These are phyloP conservation scores for Eueides isabella DNA, from an alignment of 1,140 invertebrate genomes.

Conservation along the genomic window DNA sequence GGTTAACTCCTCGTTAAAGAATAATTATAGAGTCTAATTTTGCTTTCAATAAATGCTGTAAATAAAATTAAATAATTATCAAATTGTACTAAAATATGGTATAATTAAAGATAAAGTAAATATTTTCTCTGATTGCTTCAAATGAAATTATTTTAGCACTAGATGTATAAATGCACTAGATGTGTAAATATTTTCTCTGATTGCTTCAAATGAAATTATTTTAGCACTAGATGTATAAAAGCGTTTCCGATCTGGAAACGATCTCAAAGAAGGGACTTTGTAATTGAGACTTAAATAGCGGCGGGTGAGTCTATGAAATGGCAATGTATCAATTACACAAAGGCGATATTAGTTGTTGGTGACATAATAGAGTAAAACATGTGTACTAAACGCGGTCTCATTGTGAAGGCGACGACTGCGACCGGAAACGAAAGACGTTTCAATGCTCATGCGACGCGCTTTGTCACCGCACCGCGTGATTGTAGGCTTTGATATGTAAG, in stretches of 20 bases:
- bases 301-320: conserved; percentile 9
- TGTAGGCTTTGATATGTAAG: neutral
- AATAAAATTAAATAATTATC: neutral
- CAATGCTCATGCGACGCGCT: conserved; percentile 18
- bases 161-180: neutral
- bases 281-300: conserved; percentile 27
- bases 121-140: neutral
- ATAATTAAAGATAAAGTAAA: no score
- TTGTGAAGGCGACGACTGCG: conserved; percentile 16
- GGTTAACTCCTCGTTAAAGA: no score
- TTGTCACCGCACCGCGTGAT: neutral
- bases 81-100: neutral
- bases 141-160: neutral
- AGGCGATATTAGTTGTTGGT: neutral
- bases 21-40: no score
- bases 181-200: neutral
- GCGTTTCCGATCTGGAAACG: conserved; percentile 19
- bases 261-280: conserved; percentile 12
- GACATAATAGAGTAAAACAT: conserved; percentile 28
- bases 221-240: neutral
- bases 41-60: no score
- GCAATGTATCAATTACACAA: conserved; percentile 34
- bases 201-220: neutral
- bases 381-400: conserved; percentile 19
- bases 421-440: conserved; percentile 13